Evolutionary conservation across 1,140 invertebrate genomes (phyloP), one percentile per base, ranked within the genome.

Genomic region (Drosophila virilis): DNA sequence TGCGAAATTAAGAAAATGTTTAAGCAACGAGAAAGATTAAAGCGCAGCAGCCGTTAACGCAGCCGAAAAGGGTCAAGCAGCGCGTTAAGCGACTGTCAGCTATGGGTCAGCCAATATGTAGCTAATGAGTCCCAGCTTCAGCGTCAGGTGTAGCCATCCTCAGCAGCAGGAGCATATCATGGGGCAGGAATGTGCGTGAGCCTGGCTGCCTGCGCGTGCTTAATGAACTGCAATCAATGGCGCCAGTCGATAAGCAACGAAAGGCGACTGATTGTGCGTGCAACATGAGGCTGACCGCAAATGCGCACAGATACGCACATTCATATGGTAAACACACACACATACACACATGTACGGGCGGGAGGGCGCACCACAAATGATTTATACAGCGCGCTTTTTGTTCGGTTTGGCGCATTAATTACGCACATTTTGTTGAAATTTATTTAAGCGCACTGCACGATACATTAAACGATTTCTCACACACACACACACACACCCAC

Each of bases 211-310:
- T 35, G 81, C 50, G 84, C 83, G 74, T 88, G 83, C 79, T 89
- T 89, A 88, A 88, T 86, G 83, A 86, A 83, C 83, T 89, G 84
- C 83, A 88, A 88, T 88, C 83, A 88, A 89, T 83, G 83, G 77
- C 55, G 73, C 38, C 77, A 78, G 83, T 89, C 80, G 83, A 89
- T 89, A 88, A 83, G 84, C 64, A 74, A 76, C 70, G 61, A 86
- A 77, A 89, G 70, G 74, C 77, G 67, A 55, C 69, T 62, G 74
- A 74, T 70, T 74, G 72, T 89, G 83, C 80, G 74, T 88, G 84
- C 80, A 88, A 78, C 84, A 83, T 77, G 80, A 70, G 62, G 74
- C 62, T 72, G 58, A 67, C 81, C 77, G 59, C 77, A 79, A 71
- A 68, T 67, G 61, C 60, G 64, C 62, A 73, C 65, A 59, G 58